Conservation (phyloP, 2,888 invertebrate species). For the Cremastobaeus sp. region DNA sequence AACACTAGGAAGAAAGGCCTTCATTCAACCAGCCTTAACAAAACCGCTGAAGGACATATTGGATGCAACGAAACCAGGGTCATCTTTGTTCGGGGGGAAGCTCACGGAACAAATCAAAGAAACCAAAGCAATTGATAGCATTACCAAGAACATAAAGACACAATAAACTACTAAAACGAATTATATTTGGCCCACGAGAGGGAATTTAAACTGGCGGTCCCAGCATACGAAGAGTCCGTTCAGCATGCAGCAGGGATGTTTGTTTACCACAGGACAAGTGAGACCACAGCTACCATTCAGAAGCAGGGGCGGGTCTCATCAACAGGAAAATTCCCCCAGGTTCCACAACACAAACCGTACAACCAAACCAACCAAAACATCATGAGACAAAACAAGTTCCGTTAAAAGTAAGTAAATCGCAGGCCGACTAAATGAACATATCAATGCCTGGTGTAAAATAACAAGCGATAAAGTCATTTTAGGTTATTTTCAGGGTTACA, state of each 20-base stretch:
- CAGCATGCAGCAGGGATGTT: slow-evolving; percentile 2
- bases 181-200: not conserved
- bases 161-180: not conserved
- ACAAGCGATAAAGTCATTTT: slow-evolving; percentile 34
- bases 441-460: slow-evolving; percentile 24
- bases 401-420: slow-evolving; percentile 33
- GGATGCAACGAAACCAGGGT: slow-evolving; percentile 8
- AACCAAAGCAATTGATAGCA: slow-evolving; percentile 4
- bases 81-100: slow-evolving; percentile 20
- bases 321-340: not conserved
- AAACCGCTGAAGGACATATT: slow-evolving; percentile 11
- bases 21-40: slow-evolving; percentile 1
- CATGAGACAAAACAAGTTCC: not conserved
- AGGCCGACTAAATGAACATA: slow-evolving; percentile 15
- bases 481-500: slow-evolving; percentile 25
- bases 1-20: not conserved
- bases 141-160: not conserved
- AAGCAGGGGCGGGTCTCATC: slow-evolving; percentile 1
- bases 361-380: not conserved
- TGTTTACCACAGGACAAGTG: slow-evolving; percentile 7
- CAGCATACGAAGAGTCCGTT: slow-evolving; percentile 8
- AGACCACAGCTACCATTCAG: slow-evolving; percentile 6
- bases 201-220: slow-evolving; percentile 5
- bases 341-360: not conserved
- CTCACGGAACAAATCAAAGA: slow-evolving; percentile 18